These are phyloP conservation scores for Troides aeacus DNA, from an alignment of 2,888 invertebrate species.

Conservation along the genomic window DNA sequence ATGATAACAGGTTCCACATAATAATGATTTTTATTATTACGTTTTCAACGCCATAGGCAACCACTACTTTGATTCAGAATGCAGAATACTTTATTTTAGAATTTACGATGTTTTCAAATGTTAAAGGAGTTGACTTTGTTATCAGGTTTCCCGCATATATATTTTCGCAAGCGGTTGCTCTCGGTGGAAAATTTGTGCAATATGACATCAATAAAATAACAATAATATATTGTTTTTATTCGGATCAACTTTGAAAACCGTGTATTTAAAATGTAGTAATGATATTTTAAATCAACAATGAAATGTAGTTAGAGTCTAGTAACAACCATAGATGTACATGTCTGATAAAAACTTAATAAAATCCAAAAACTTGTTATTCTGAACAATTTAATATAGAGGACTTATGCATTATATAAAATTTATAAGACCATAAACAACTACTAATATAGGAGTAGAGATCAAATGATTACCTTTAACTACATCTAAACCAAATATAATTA, in stretches of 20 bases:
- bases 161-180: not conserved
- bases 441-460: not conserved
- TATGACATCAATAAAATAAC: not conserved
- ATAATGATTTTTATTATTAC: too few relatives aligned
- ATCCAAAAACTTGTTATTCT: not conserved
- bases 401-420: not conserved
- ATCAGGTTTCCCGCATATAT: slow-evolving; percentile 14
- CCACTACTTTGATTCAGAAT: too few relatives aligned
- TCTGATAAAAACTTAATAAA: not conserved
- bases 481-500: not conserved
- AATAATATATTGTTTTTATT: too few relatives aligned
- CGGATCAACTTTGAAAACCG: too few relatives aligned
- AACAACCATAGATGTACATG: not conserved
- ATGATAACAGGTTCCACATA: too few relatives aligned
- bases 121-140: not conserved
- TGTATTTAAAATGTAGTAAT: not conserved
- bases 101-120: too few relatives aligned
- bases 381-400: not conserved
- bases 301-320: not conserved
- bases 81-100: too few relatives aligned
- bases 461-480: not conserved
- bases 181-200: not conserved
- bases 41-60: too few relatives aligned
- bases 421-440: not conserved
- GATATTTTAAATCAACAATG: not conserved